Evolutionary conservation across 2,113 vertebrate species (phyloP).

Genomic region (Microtus pennsylvanicus): DNA sequence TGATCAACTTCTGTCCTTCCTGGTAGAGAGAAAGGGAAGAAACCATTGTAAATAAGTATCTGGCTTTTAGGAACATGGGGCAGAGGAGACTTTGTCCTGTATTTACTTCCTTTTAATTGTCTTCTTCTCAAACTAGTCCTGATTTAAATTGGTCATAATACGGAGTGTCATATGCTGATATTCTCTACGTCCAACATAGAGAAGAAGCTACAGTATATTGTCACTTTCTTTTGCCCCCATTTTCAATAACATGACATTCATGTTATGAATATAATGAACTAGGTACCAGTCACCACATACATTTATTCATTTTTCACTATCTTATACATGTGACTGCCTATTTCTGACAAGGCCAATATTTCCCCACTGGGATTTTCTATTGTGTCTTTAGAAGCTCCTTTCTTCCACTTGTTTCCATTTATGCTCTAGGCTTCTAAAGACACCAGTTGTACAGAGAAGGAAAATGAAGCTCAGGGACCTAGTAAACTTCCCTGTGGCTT

Average conservation of each 20-base stretch:
- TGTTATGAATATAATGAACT: not conserved
- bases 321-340: not conserved
- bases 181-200: not conserved
- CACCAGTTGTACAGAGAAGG: not conserved
- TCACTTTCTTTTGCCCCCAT: not conserved
- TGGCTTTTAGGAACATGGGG: not conserved
- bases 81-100: not conserved
- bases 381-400: not conserved
- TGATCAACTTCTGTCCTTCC: not conserved
- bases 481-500: not conserved
- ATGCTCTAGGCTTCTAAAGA: not conserved
- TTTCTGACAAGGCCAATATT: not conserved
- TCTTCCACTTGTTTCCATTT: not conserved
- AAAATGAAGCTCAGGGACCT: not conserved
- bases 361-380: not conserved
- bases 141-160: not conserved
- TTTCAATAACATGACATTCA: not conserved
- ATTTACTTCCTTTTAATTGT: not conserved
- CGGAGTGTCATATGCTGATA: not conserved
- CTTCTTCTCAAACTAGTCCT: not conserved
- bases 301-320: not conserved
- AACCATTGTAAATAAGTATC: not conserved
- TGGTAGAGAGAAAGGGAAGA: not conserved
- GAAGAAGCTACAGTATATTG: not conserved
- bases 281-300: not conserved